Evolutionary conservation across 2,888 invertebrate genomes (phyloP).

Genomic region (Rugalucina vietnamica): DNA sequence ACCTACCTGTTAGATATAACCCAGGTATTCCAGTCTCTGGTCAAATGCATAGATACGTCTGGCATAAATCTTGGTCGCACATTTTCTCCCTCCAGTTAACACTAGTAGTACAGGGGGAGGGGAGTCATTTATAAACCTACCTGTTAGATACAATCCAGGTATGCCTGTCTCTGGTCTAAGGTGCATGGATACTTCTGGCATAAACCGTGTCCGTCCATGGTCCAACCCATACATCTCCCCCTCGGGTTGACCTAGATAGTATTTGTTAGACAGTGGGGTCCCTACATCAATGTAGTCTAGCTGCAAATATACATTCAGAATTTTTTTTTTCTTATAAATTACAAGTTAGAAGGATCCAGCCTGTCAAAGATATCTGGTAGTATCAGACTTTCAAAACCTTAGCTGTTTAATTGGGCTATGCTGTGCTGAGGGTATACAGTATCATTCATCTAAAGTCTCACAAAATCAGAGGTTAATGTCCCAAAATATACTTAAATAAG

Average conservation of each 20-base stretch:
- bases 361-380: too few species aligned
- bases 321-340: background rate
- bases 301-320: constrained; percentile 48
- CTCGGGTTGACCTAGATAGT: constrained; percentile 76
- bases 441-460: too few species aligned
- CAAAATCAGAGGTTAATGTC: too few species aligned
- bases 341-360: too few species aligned
- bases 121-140: constrained; percentile 74
- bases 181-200: constrained; percentile 73
- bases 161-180: constrained; percentile 82
- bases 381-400: too few species aligned
- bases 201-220: constrained; percentile 74
- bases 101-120: constrained; percentile 79
- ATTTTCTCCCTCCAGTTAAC: constrained; percentile 77
- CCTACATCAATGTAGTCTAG: constrained; percentile 79
- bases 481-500: too few species aligned
- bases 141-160: constrained; percentile 82
- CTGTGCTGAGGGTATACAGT: too few species aligned
- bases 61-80: constrained; percentile 71
- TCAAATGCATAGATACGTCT: constrained; percentile 74
- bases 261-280: constrained; percentile 78
- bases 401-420: too few species aligned
- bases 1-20: constrained; percentile 81
- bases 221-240: constrained; percentile 82
- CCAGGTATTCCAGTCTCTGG: constrained; percentile 82